Evolutionary conservation across 2,113 vertebrate genomes (phyloP).

Genomic region (Micronisus gabar): DNA sequence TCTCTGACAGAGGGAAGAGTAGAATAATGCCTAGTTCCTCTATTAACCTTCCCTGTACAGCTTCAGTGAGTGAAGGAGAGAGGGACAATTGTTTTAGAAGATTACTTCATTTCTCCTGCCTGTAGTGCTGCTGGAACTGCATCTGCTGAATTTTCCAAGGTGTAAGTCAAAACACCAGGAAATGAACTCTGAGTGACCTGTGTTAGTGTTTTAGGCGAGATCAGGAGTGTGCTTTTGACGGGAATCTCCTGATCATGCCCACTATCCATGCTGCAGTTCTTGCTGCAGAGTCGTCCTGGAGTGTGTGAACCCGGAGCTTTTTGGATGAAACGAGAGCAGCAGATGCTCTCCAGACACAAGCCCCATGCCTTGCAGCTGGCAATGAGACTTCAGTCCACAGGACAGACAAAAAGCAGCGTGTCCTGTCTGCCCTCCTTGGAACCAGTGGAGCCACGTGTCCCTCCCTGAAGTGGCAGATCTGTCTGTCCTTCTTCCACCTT

Average conservation of each 20-base stretch:
- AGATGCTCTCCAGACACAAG: neutral
- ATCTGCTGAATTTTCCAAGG: neutral
- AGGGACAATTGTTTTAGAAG: neutral
- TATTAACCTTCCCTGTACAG: neutral
- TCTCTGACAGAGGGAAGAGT: neutral
- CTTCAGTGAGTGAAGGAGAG: neutral
- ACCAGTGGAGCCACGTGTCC: neutral
- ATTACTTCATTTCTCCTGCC: neutral
- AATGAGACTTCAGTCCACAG: neutral
- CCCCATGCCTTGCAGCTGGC: neutral
- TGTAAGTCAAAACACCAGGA: neutral
- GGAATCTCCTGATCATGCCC: neutral
- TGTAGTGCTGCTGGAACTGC: neutral
- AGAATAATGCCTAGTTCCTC: neutral
- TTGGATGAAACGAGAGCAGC: neutral
- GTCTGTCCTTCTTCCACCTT: neutral
- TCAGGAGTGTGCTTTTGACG: neutral
- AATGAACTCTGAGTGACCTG: neutral
- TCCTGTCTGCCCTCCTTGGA: neutral
- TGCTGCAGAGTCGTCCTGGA: neutral
- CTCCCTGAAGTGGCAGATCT: neutral
- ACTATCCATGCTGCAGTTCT: neutral
- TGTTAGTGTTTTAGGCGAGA: neutral
- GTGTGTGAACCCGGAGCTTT: neutral
- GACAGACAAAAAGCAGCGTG: neutral